Base-by-base conservation (phyloP, 1,140 invertebrate genomes). In the Diabrotica virgifera region DNA sequence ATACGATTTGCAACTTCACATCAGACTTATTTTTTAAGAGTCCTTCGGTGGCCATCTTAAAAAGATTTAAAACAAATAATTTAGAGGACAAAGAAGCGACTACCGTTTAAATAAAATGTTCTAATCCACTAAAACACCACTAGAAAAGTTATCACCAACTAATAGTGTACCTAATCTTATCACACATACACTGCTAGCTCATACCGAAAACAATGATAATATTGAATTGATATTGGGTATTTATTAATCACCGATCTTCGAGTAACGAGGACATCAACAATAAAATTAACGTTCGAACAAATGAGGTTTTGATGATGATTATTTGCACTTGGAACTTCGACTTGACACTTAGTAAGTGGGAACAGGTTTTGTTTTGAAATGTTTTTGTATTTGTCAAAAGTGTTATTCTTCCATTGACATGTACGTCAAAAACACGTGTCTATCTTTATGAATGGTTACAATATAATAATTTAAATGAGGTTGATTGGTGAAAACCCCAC, bases 1-100 rank as follows among this genome's bases (percentile, higher is more conserved):
- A 87, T 6, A 83, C 78, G 68, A 89, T 87, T 69, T 86, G 85
- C 71, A 89, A 80, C 73, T 85, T 85, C 37, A 82, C 76, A 8
- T 66, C 46, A 65, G 74, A 75, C 77, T 80, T 82, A 74, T 82
- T 78, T 59, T 81, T 78, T 66, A 82, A 73, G 71, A 83, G 72
- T 76, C 76, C 79, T 63, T 82, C 81, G 75, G 77, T 74, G 54
- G 72, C 71, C 72, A 72, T 78, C 70, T 81, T 77, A 55, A 46
- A 46, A 5, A 8, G 8, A 24, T 24, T 24, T 24, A 24, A 24
- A 24, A 24, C 24, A 24, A 24, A 24, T 24, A 24, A 4, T 24
- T 24, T 2, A 24, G 24, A 24, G 24, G 4, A 24, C 24, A 24
- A 24, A 24, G 24, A 24, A 24, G 24, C 1, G 24, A 24, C 24